phyloP scores from a whole-genome alignment of 2,113 vertebrate species.

The Vulpes ferrilata region DNA sequence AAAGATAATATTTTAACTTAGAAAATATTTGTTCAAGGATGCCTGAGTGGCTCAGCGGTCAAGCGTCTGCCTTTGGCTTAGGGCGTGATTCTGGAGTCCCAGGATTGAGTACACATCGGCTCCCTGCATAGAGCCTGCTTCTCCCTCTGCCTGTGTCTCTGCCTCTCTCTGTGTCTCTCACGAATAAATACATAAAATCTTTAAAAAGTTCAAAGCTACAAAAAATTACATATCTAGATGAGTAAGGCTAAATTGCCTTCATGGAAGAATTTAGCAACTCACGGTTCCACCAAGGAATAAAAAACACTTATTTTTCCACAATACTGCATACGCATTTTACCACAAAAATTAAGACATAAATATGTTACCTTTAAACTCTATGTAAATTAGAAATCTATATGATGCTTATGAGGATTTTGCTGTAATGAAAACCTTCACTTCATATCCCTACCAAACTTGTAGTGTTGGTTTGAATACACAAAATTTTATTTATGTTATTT shows the following conservation, averaged over 20 bases:
- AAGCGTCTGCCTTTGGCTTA: too few species aligned
- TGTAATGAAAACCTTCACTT: background rate
- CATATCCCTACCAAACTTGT: background rate
- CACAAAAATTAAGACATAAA: background rate
- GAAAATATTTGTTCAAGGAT: background rate
- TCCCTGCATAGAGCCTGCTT: too few species aligned
- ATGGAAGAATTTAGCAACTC: background rate
- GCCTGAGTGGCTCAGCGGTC: too few species aligned
- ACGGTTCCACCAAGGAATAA: background rate
- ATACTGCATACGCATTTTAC: background rate
- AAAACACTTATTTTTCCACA: background rate
- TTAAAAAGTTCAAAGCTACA: background rate
- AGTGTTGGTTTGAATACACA: background rate
- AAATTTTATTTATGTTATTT: background rate
- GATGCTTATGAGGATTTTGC: background rate
- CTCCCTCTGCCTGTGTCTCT: too few species aligned
- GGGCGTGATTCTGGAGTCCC: too few species aligned
- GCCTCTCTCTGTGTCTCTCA: too few species aligned
- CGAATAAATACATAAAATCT: too few species aligned
- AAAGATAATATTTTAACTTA: background rate
- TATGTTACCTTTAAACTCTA: background rate
- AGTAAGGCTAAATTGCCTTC: background rate
- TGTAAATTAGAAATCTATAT: background rate
- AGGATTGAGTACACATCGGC: too few species aligned
- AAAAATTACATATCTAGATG: background rate